These are phyloP conservation scores for Drosophila watanabei DNA, from an alignment of 1,140 invertebrate species.

Conservation along the genomic window DNA sequence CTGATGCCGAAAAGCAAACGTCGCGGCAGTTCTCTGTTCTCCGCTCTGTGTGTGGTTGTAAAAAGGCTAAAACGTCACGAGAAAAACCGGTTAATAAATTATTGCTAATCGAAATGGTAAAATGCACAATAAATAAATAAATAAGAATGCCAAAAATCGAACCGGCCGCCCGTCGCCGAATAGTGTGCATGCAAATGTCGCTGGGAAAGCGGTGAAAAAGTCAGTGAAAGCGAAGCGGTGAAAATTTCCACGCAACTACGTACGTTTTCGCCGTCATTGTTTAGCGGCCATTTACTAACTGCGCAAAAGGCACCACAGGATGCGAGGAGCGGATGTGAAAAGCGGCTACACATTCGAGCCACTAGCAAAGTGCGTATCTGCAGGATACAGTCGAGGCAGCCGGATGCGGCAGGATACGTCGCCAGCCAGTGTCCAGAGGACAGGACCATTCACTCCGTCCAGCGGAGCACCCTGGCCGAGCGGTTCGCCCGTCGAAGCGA, in stretches of 20 bases:
- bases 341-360: slow-evolving; percentile 21
- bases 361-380: slow-evolving; percentile 10
- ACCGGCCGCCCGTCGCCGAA: not conserved
- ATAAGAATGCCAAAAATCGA: slow-evolving; percentile 49
- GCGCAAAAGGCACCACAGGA: slow-evolving; percentile 65
- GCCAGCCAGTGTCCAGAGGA: not conserved
- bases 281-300: slow-evolving; percentile 74
- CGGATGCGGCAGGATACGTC: slow-evolving; percentile 1
- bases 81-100: slow-evolving; percentile 85
- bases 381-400: slow-evolving; percentile 28
- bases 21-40: slow-evolving; percentile 64
- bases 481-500: slow-evolving; percentile 8
- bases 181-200: slow-evolving; percentile 29
- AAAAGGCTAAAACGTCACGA: slow-evolving; percentile 82
- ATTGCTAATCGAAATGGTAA: slow-evolving; percentile 78
- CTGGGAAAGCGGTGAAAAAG: slow-evolving; percentile 47
- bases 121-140: slow-evolving; percentile 69
- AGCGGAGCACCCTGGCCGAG: slow-evolving; percentile 42
- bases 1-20: slow-evolving; percentile 30
- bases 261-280: slow-evolving; percentile 52
- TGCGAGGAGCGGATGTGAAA: slow-evolving; percentile 46
- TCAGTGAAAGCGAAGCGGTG: slow-evolving; percentile 61
- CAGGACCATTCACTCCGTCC: slow-evolving; percentile 16
- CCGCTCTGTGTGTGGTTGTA: slow-evolving; percentile 79
- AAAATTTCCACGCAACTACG: slow-evolving; percentile 62